Evolutionary conservation across 2,888 invertebrate genomes (phyloP).

Genomic region (Heteropelma amictum): DNA sequence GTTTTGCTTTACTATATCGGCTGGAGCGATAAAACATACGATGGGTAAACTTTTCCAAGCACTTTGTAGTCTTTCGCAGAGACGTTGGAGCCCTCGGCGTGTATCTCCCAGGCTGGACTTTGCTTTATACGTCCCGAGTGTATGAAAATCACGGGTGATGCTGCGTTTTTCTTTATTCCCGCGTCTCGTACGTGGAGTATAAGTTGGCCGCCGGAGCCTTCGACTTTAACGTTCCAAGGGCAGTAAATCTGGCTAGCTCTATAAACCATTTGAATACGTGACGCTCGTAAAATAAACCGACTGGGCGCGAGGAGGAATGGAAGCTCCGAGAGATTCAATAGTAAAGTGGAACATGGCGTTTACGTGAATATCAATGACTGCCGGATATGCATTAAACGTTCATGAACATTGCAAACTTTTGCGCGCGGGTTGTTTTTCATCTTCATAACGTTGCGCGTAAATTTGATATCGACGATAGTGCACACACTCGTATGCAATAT

Average conservation of each 20-base stretch:
- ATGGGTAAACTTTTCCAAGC: not conserved
- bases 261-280: slow-evolving; percentile 56
- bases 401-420: not conserved
- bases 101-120: too few relatives aligned
- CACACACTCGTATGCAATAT: too few relatives aligned
- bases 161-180: slow-evolving; percentile 34
- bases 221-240: slow-evolving; percentile 50
- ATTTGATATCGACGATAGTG: too few relatives aligned
- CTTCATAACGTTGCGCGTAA: not conserved
- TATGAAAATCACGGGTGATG: not conserved
- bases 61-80: not conserved
- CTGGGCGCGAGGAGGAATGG: slow-evolving; percentile 11
- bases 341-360: slow-evolving; percentile 18
- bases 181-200: slow-evolving; percentile 26
- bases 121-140: too few relatives aligned
- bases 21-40: not conserved
- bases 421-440: not conserved
- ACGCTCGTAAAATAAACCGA: slow-evolving; percentile 42
- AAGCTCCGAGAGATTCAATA: slow-evolving; percentile 23
- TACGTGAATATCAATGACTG: not conserved
- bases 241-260: slow-evolving; percentile 51
- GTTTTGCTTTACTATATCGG: not conserved
- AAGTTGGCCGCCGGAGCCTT: slow-evolving; percentile 19
- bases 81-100: too few relatives aligned
- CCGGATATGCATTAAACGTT: slow-evolving; percentile 7